These are phyloP conservation scores for Colius striatus DNA, from an alignment of 2,113 vertebrate species.

Conservation along the genomic window DNA sequence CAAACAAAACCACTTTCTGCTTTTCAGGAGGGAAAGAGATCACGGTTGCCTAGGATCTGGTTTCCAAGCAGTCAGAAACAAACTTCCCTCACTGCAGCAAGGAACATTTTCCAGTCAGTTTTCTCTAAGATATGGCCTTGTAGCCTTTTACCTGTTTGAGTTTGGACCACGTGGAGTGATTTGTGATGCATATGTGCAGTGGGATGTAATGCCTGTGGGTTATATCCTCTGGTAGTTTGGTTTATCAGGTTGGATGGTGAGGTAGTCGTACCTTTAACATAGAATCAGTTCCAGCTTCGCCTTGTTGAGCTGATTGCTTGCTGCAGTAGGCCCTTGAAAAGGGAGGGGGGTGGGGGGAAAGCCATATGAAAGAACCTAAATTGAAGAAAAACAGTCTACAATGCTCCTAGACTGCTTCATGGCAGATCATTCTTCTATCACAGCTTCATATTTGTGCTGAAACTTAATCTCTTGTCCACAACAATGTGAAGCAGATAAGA, in stretches of 20 bases:
- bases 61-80: slow-evolving; percentile 33
- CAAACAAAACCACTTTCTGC: background rate
- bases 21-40: slow-evolving; percentile 12
- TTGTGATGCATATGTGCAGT: background rate
- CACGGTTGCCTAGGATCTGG: slow-evolving; percentile 41
- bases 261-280: background rate
- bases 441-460: background rate
- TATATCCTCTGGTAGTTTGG: background rate
- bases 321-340: background rate
- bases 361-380: background rate
- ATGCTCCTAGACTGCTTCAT: background rate
- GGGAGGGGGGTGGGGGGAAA: too few species aligned
- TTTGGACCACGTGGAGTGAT: background rate
- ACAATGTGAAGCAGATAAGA: background rate
- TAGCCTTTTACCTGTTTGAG: background rate
- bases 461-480: background rate
- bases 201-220: rapidly evolving
- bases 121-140: background rate
- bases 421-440: background rate
- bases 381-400: background rate
- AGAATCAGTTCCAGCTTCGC: background rate
- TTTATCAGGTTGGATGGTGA: background rate
- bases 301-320: background rate
- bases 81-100: background rate
- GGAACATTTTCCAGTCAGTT: background rate